phyloP scores from a whole-genome alignment of 2,888 invertebrate genomes.

The Xylota sylvarum region DNA sequence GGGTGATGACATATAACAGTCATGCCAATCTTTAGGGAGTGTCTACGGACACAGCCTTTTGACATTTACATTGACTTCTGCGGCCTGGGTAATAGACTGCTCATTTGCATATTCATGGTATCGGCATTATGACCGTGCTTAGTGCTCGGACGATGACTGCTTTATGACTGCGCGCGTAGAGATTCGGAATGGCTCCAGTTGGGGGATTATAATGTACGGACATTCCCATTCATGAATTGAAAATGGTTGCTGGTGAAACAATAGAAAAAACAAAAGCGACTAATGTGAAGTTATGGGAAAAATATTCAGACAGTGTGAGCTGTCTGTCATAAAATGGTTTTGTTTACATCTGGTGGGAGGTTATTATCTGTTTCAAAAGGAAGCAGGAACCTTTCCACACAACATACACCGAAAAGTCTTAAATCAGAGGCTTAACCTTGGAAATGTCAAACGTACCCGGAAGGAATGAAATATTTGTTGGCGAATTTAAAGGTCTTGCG shows the following conservation, averaged over 20 bases:
- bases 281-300: constrained; percentile 16
- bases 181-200: constrained; percentile 3
- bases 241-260: constrained; percentile 10
- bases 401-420: no score
- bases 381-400: no score
- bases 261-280: background rate
- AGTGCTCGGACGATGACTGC: constrained; percentile 30
- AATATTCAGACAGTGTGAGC: constrained; percentile 8
- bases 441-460: no score
- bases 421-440: no score
- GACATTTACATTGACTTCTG: constrained; percentile 40
- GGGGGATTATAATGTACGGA: background rate
- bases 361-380: no score
- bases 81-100: background rate
- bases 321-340: background rate
- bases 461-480: no score
- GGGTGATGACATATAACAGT: background rate
- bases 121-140: constrained; percentile 30
- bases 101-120: constrained; percentile 51
- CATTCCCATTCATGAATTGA: constrained; percentile 18
- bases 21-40: constrained; percentile 34
- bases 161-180: constrained; percentile 24
- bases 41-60: constrained; percentile 30
- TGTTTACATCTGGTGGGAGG: constrained; percentile 3
- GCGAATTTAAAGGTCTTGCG: no score